These are phyloP conservation scores for Staurois parvus DNA, from an alignment of 2,797 vertebrate genomes.

Conservation along the genomic window DNA sequence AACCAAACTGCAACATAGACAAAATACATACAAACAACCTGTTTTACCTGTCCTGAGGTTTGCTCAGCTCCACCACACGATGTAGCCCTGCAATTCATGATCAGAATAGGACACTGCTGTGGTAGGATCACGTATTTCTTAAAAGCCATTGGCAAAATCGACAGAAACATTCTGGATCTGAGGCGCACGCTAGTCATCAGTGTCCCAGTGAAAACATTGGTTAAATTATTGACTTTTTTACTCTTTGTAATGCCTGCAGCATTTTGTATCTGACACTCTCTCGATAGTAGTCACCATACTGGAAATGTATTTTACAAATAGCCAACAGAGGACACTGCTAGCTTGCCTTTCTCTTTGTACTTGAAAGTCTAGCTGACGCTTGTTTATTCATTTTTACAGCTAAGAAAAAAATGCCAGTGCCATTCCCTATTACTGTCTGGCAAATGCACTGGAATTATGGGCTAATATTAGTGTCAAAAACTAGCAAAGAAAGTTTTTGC, in stretches of 20 bases:
- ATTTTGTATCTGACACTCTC: background rate
- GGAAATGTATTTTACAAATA: background rate
- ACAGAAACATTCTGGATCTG: background rate
- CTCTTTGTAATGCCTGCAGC: background rate
- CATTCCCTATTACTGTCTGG: background rate
- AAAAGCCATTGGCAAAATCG: background rate
- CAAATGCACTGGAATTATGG: background rate
- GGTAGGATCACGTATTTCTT: background rate
- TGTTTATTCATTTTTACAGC: too few relatives aligned
- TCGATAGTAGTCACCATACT: background rate
- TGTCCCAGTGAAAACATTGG: background rate
- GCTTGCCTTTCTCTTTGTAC: background rate
- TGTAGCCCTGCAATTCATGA: too few relatives aligned
- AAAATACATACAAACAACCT: too few relatives aligned
- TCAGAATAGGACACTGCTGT: background rate
- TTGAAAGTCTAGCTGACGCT: too few relatives aligned
- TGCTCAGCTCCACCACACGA: too few relatives aligned
- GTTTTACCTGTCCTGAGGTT: too few relatives aligned
- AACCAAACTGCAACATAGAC: too few relatives aligned
- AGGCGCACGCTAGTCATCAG: background rate
- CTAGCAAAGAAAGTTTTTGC: too few relatives aligned
- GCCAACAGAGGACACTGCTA: background rate
- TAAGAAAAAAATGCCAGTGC: too few relatives aligned
- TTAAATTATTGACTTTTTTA: background rate
- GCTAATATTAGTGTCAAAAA: too few relatives aligned